Evolutionary conservation across 2,113 vertebrate genomes (phyloP).

Genomic region (Pandion haliaetus): DNA sequence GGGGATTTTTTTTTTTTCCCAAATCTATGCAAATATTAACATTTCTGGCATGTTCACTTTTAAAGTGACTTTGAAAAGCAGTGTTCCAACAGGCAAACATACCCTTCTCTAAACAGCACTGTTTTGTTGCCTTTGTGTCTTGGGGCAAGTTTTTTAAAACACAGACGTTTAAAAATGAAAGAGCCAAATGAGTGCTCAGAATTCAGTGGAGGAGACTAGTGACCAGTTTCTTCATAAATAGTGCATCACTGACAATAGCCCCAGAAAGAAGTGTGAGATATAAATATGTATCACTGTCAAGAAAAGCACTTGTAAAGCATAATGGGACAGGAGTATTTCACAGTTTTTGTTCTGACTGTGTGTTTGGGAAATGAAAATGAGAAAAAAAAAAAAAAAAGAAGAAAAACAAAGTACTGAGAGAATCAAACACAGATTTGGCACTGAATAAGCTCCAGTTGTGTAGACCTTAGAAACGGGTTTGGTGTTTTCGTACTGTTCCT

Average conservation of each 20-base stretch:
- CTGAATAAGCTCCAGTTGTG: accelerated
- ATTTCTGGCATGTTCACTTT: not conserved
- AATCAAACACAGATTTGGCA: not conserved
- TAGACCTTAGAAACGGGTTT: not conserved
- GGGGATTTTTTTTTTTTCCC: too few species aligned
- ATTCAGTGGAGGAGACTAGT: not conserved
- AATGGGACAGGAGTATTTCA: not conserved
- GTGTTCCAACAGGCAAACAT: not conserved
- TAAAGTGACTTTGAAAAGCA: not conserved
- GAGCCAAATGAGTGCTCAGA: not conserved
- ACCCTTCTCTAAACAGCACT: not conserved
- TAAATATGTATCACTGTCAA: not conserved
- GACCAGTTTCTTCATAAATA: not conserved
- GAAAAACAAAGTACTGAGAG: not conserved
- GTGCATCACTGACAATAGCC: not conserved
- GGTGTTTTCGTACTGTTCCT: not conserved
- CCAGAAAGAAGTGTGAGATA: not conserved
- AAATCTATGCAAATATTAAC: not conserved
- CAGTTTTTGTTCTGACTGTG: not conserved
- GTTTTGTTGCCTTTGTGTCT: not conserved
- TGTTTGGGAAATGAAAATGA: not conserved
- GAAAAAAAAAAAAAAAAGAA: too few species aligned
- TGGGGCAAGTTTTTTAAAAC: not conserved
- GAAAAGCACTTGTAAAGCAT: not conserved
- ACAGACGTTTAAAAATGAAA: not conserved